phyloP scores from a whole-genome alignment of 2,888 invertebrate genomes.

The Malacosoma neustria region DNA sequence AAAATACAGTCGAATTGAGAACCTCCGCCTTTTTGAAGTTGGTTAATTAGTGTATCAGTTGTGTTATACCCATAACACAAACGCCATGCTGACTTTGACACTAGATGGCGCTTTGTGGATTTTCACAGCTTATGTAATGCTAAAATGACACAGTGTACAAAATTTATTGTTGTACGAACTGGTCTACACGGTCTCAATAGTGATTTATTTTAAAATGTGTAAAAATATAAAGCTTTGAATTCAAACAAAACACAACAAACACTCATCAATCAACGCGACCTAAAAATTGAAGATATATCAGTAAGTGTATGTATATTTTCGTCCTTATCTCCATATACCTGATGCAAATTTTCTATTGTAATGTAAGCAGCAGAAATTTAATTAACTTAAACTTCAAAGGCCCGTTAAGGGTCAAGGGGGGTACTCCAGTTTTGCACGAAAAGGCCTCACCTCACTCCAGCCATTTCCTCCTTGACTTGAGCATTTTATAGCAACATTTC shows the following conservation, averaged over 20 bases:
- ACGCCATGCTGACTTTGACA: too few species aligned
- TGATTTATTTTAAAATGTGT: too few species aligned
- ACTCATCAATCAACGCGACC: not conserved
- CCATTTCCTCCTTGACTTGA: conserved; percentile 39
- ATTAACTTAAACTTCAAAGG: conserved; percentile 61
- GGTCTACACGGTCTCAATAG: too few species aligned
- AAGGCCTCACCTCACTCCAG: conserved; percentile 33
- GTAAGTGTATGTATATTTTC: conserved; percentile 22
- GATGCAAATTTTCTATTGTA: conserved; percentile 52
- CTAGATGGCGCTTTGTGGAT: too few species aligned
- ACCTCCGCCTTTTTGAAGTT: too few species aligned
- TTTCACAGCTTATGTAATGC: too few species aligned
- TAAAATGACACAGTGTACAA: too few species aligned
- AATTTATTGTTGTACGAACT: too few species aligned
- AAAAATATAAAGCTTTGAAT: not conserved
- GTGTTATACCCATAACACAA: too few species aligned
- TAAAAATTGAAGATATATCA: conserved; percentile 6
- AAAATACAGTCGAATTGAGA: too few species aligned
- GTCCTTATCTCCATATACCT: conserved; percentile 28
- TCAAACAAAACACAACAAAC: not conserved
- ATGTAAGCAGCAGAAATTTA: conserved; percentile 60
- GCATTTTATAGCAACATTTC: conserved; percentile 40
- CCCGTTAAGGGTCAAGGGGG: conserved; percentile 42
- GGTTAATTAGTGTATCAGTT: too few species aligned
- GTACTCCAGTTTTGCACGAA: conserved; percentile 48